Evolutionary conservation across 2,888 invertebrate species (phyloP).

Genomic region (Ophion ellenae): DNA sequence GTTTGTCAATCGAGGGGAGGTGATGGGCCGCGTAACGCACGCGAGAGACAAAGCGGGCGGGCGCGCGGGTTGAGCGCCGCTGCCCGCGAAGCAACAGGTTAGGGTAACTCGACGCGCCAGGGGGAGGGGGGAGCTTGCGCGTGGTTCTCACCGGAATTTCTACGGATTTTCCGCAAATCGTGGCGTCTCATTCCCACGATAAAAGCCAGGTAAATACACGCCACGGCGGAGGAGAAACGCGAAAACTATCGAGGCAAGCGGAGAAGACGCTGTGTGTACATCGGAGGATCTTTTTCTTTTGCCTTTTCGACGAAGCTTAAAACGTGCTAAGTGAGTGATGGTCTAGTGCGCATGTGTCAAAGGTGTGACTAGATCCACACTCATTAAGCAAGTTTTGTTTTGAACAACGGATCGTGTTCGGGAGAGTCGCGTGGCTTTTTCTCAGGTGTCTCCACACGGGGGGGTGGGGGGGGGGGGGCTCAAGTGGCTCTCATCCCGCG

Average conservation of each 20-base stretch:
- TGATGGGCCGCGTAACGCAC: conserved; percentile 13
- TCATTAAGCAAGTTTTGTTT: conserved; percentile 88
- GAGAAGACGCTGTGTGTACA: not conserved
- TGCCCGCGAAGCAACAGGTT: conserved; percentile 63
- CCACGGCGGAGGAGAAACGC: not conserved
- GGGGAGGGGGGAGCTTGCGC: conserved; percentile 20
- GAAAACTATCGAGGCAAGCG: not conserved
- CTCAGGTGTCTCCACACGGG: conserved; percentile 41
- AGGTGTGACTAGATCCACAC: conserved; percentile 95
- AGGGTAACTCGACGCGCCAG: conserved; percentile 24
- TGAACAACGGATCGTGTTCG: conserved; percentile 65
- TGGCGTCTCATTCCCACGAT: conserved; percentile 1
- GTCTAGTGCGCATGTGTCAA: conserved; percentile 88
- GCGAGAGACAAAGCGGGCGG: conserved; percentile 44
- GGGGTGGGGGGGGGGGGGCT: not conserved
- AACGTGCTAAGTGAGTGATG: conserved; percentile 88
- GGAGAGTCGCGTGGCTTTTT: conserved; percentile 30
- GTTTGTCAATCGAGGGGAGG: not conserved
- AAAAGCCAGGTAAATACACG: not conserved
- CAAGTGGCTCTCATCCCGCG: conserved; percentile 43
- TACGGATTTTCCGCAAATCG: not conserved
- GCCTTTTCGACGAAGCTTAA: conserved; percentile 57
- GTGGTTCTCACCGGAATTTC: conserved; percentile 16
- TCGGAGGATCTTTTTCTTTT: conserved; percentile 4
- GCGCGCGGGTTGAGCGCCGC: conserved; percentile 34